phyloP scores from a whole-genome alignment of 2,888 invertebrate species.

The Xestia rhomboidea region DNA sequence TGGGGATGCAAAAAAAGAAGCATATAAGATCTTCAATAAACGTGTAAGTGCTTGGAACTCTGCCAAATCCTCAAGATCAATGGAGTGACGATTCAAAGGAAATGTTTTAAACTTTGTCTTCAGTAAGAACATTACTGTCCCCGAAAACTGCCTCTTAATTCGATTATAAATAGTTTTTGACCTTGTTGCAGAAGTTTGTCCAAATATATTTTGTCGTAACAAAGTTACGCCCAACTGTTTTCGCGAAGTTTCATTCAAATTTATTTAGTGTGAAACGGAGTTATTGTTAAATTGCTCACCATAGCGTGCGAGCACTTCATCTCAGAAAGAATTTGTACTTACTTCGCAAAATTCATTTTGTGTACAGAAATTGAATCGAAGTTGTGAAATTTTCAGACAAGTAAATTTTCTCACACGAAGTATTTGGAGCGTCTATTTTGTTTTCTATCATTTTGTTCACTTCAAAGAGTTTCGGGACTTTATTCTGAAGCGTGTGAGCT shows the following conservation, averaged over 20 bases:
- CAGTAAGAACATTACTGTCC: conserved; percentile 33
- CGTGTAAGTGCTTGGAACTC: conserved; percentile 43
- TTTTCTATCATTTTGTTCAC: conserved; percentile 58
- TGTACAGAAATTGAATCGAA: conserved; percentile 60
- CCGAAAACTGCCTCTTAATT: conserved; percentile 45
- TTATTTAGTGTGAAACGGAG: conserved; percentile 58
- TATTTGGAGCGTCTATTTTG: conserved; percentile 53
- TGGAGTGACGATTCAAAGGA: conserved; percentile 37
- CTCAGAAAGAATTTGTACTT: conserved; percentile 47
- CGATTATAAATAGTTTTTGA: conserved; percentile 61
- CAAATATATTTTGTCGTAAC: conserved; percentile 56
- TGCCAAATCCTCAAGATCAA: conserved; percentile 50
- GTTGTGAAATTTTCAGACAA: conserved; percentile 51
- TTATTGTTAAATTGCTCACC: conserved; percentile 50
- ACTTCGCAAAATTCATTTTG: conserved; percentile 51
- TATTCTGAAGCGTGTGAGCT: conserved; percentile 43
- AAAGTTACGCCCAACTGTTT: conserved; percentile 57
- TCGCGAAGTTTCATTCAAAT: conserved; percentile 57
- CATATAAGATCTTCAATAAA: conserved; percentile 29
- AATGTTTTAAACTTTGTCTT: conserved; percentile 41
- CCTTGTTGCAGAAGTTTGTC: conserved; percentile 50
- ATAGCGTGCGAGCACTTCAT: conserved; percentile 48
- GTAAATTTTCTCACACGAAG: conserved; percentile 51
- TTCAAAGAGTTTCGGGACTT: conserved; percentile 53
- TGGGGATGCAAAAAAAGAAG: conserved; percentile 47